Base-by-base conservation (phyloP, 2,888 invertebrate genomes). In the Drosophila rubida region DNA sequence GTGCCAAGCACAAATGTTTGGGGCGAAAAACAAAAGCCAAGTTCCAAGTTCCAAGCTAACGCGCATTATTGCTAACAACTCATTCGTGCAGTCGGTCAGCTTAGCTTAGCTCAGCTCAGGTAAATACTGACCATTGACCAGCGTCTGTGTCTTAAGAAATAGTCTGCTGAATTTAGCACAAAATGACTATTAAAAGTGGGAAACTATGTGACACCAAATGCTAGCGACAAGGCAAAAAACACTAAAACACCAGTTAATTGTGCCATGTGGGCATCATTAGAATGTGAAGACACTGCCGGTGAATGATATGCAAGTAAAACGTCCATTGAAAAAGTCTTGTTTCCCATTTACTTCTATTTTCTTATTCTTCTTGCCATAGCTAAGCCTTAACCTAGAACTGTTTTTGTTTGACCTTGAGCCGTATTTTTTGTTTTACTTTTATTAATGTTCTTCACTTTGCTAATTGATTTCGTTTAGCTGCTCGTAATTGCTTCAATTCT, bases 171-270 rank as follows among this genome's bases (percentile, higher is more conserved):
- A 74, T 62, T 74, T 44, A 64, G 62, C 76, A 74, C 66, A 76
- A 64, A 77, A 57, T 6, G 66, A 58, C 49, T 30, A 46, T 67
- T 50, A 75, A 79, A 84, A 75, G 53, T 70, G 66, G 75, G 62
- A 59, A 82, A 78, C 65, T 53, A 48, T 78, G 79, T 81, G 81
- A 69, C 69, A 83, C 78, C 71, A 32, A 83, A 71, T 69, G 66
- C 16, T 46, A 57, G 59, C 30, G 44, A 37, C 53, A 30, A 44
- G 44, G 65, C 23, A 14, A 35, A 14, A 30, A 60, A 16, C 30
- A 41, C 8, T 48, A 46, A 16, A 27, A 42, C 16, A 6, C 23
- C 37, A 41, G 25, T 46, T 58, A 64, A 61, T 59, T 68, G 66
- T 76, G 75, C 37, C 78, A 66, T 54, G 53, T 69, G 51, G 54